Percentiles rank a stretch among this genome's conserved stretches.
phyloP scores from a whole-genome alignment of 2,113 vertebrate genomes.

The Clarias batrachus region DNA sequence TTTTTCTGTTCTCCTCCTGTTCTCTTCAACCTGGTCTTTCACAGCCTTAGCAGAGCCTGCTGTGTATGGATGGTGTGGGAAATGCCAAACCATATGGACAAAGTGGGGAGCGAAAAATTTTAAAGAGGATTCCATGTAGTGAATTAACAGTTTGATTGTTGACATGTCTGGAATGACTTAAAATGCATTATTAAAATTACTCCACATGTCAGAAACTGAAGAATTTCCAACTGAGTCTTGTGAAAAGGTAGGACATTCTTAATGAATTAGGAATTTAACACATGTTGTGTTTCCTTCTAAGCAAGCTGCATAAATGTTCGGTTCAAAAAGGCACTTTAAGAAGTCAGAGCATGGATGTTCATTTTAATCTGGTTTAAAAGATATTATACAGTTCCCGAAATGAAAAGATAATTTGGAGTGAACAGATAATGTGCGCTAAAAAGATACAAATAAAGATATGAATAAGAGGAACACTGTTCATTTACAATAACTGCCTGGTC shows the following conservation, averaged over 20 bases:
- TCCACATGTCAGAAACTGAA: not conserved
- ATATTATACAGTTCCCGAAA: not conserved
- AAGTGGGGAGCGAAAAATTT: not conserved
- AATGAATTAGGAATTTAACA: not conserved
- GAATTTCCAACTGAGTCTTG: not conserved
- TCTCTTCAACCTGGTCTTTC: not conserved
- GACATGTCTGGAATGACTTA: not conserved
- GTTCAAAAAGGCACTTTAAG: not conserved
- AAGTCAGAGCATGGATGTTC: not conserved
- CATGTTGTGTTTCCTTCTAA: not conserved
- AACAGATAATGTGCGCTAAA: not conserved
- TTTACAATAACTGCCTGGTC: not conserved
- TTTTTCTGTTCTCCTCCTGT: not conserved
- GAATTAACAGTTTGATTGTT: slow-evolving; percentile 12
- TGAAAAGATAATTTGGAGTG: not conserved
- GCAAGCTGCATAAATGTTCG: not conserved
- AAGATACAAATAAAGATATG: not conserved
- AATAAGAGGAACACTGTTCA: not conserved
- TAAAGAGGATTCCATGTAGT: not conserved
- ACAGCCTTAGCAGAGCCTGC: not conserved
- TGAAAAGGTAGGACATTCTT: not conserved
- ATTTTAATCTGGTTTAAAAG: not conserved
- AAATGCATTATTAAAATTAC: not conserved
- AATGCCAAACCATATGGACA: not conserved
- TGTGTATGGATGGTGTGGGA: not conserved